These are phyloP conservation scores for Apodemus agrarius DNA, from an alignment of 2,797 vertebrate genomes.

Conservation along the genomic window DNA sequence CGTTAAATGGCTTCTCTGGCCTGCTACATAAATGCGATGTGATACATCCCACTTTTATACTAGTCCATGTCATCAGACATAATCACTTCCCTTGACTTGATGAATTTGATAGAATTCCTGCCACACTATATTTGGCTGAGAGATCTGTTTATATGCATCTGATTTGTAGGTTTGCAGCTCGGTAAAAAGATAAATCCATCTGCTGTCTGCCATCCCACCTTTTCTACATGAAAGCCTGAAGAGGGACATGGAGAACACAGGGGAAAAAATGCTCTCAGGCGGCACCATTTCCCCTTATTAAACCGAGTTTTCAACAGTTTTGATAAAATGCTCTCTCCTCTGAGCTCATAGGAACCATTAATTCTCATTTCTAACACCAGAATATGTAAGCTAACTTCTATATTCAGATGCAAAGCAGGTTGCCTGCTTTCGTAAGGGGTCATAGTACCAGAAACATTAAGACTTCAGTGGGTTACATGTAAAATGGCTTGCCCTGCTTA, in stretches of 20 bases:
- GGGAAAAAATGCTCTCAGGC: constrained; percentile 76
- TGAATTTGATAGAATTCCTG: constrained; percentile 84
- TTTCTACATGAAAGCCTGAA: constrained; percentile 83
- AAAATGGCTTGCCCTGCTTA: constrained; percentile 43
- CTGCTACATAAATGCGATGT: constrained; percentile 74
- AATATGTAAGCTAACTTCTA: constrained; percentile 69
- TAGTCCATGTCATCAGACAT: constrained; percentile 80
- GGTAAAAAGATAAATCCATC: constrained; percentile 87
- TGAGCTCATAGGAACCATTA: constrained; percentile 78
- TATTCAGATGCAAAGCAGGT: constrained; percentile 69
- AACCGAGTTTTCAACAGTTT: constrained; percentile 78
- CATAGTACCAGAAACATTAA: constrained; percentile 24
- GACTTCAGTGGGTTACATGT: not conserved
- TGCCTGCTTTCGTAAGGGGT: constrained; percentile 66
- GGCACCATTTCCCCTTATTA: constrained; percentile 85
- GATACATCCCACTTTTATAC: constrained; percentile 69
- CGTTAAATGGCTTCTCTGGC: constrained; percentile 70
- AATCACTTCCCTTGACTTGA: constrained; percentile 83
- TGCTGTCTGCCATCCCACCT: constrained; percentile 86
- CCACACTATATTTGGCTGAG: constrained; percentile 85
- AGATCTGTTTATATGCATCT: constrained; percentile 86
- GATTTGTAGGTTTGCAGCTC: constrained; percentile 84
- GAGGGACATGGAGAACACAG: constrained; percentile 78
- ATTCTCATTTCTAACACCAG: constrained; percentile 81
- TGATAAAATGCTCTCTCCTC: constrained; percentile 77